phyloP scores from a whole-genome alignment of 2,797 vertebrate genomes.

The Spinus olivaceus region DNA sequence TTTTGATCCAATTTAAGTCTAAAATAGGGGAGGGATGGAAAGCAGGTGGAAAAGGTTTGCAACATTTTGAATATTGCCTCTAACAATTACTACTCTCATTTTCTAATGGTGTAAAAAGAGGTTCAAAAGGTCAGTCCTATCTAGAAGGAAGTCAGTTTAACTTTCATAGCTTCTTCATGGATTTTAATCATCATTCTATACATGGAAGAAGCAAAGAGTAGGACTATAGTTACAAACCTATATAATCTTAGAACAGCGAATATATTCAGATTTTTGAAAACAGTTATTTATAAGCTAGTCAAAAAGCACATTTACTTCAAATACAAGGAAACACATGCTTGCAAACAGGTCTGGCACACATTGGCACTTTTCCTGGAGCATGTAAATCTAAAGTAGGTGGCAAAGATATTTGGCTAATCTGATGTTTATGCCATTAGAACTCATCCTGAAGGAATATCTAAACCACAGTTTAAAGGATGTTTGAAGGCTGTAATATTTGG shows the following conservation, averaged over 20 bases:
- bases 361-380: neutral
- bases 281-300: neutral
- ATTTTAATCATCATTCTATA: neutral
- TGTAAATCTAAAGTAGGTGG: rapidly evolving
- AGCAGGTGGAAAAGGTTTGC: neutral
- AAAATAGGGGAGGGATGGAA: neutral
- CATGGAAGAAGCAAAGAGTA: neutral
- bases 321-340: neutral
- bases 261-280: neutral
- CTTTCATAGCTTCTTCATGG: neutral
- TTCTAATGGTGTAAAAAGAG: neutral
- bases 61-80: neutral
- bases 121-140: neutral
- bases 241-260: neutral
- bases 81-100: neutral
- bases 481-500: neutral
- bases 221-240: neutral
- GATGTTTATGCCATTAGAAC: neutral
- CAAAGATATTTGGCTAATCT: neutral
- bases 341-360: neutral
- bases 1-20: neutral
- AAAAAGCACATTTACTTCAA: neutral
- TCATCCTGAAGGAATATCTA: neutral
- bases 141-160: neutral
- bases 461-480: neutral